phyloP scores from a whole-genome alignment of 2,888 invertebrate genomes.

The Drosophila subquinaria region DNA sequence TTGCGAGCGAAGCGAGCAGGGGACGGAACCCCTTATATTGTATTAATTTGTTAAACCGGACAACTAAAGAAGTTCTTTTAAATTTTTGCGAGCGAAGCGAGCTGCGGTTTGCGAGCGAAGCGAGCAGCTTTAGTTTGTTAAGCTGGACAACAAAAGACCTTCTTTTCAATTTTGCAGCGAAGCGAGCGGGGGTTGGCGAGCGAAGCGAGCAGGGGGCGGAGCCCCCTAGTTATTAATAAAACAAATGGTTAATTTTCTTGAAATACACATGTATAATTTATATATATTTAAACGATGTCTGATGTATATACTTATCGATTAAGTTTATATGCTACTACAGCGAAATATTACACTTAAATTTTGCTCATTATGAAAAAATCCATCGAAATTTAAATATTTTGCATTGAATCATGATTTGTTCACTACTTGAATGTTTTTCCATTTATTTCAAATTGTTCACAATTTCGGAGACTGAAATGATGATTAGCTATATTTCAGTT shows the following conservation, averaged over 20 bases:
- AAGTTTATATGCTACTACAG: slow-evolving; percentile 63
- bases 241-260: slow-evolving; percentile 30
- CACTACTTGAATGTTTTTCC: slow-evolving; percentile 10
- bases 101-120: too few relatives aligned
- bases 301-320: slow-evolving; percentile 61
- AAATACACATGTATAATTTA: slow-evolving; percentile 59
- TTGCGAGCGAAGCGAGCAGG: too few relatives aligned
- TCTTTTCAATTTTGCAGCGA: too few relatives aligned
- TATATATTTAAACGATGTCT: slow-evolving; percentile 71
- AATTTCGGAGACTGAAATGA: slow-evolving; percentile 34
- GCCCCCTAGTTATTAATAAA: slow-evolving; percentile 1
- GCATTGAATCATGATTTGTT: slow-evolving; percentile 24
- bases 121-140: too few relatives aligned
- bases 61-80: too few relatives aligned
- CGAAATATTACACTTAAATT: slow-evolving; percentile 69
- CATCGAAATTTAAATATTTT: slow-evolving; percentile 41
- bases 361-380: slow-evolving; percentile 51
- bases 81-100: too few relatives aligned
- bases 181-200: too few relatives aligned
- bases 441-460: slow-evolving; percentile 46
- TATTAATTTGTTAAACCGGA: too few relatives aligned
- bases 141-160: too few relatives aligned
- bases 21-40: too few relatives aligned
- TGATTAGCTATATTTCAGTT: slow-evolving; percentile 36
- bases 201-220: too few relatives aligned